These are phyloP conservation scores for Pseudomyrmex pallidus DNA, from an alignment of 1,140 invertebrate species.

Conservation along the genomic window DNA sequence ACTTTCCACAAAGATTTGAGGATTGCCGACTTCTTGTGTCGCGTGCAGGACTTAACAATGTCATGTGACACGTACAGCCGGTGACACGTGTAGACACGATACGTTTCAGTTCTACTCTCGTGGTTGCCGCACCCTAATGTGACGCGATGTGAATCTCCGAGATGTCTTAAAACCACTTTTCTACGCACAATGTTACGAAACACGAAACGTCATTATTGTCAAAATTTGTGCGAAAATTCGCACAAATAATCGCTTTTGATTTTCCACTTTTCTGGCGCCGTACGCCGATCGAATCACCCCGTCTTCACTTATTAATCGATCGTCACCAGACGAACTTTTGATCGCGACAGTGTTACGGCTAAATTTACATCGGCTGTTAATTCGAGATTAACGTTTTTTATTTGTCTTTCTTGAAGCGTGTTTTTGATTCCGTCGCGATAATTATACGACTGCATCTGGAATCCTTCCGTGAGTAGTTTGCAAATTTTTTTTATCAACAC, in stretches of 20 bases:
- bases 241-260: conserved; percentile 47
- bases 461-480: background rate
- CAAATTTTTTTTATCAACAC: conserved; percentile 4
- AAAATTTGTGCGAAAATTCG: conserved; percentile 7
- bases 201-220: conserved; percentile 47
- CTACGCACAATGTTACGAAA: conserved; percentile 20
- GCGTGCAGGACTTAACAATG: conserved; percentile 7
- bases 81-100: conserved; percentile 28
- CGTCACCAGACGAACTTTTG: conserved; percentile 20
- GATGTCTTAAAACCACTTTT: conserved; percentile 25
- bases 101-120: conserved; percentile 5
- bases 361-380: conserved; percentile 26
- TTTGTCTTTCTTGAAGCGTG: background rate
- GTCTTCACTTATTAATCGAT: conserved; percentile 2
- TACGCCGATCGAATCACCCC: background rate
- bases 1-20: background rate
- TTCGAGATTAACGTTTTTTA: background rate
- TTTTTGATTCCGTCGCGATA: background rate
- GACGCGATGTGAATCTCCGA: conserved; percentile 1
- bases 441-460: background rate
- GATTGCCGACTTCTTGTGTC: background rate
- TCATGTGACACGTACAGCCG: conserved; percentile 20
- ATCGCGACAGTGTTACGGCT: background rate
- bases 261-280: conserved; percentile 17
- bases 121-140: conserved; percentile 18